These are phyloP conservation scores for Erythrocercus mccallii DNA, from an alignment of 2,113 vertebrate species.

Conservation along the genomic window DNA sequence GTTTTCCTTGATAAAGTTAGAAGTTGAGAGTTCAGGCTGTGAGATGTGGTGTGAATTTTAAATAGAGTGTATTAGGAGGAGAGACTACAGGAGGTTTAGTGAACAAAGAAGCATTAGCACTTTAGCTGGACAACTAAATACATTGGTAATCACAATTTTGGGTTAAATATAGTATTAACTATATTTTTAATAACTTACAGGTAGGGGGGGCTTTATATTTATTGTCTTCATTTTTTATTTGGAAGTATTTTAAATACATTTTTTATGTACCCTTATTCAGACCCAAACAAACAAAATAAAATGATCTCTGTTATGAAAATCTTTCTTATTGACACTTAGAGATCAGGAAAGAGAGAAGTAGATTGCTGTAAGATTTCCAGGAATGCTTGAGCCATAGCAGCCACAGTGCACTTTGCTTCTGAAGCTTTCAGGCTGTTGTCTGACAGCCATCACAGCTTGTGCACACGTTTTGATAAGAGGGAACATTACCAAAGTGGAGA, in stretches of 20 bases:
- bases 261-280: not conserved
- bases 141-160: not conserved
- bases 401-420: not conserved
- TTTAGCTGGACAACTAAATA: not conserved
- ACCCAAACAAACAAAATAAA: not conserved
- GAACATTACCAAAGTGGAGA: not conserved
- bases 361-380: not conserved
- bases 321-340: not conserved
- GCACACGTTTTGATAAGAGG: not conserved
- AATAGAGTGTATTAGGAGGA: not conserved
- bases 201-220: fast-evolving
- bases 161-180: not conserved
- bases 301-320: not conserved
- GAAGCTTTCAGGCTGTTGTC: not conserved
- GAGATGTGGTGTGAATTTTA: not conserved
- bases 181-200: not conserved
- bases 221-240: not conserved
- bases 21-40: not conserved
- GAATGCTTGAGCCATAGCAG: not conserved
- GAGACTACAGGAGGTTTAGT: not conserved
- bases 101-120: not conserved
- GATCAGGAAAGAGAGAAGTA: not conserved
- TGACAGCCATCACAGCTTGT: not conserved
- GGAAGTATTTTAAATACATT: not conserved
- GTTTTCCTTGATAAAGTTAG: not conserved